Base-by-base conservation (phyloP, 2,888 invertebrate species). In the Lordiphosa andalusiaca region DNA sequence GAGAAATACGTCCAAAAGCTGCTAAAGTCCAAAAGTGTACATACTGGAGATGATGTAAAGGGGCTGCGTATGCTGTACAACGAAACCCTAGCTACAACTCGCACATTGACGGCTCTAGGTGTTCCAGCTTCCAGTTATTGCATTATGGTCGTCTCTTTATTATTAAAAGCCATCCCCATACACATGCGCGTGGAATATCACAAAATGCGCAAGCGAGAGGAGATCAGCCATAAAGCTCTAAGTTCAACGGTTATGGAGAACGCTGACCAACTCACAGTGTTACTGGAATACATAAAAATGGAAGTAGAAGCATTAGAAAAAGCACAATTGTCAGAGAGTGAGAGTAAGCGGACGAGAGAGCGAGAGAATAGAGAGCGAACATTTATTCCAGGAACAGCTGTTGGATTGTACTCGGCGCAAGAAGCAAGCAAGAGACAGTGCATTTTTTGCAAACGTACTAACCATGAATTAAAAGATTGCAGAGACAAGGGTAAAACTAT, bases 311-410 rank as follows among this genome's bases (percentile, higher is more conserved):
- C 40, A 5, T 21, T 40, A 10, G 39, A 40, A 40, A 40, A 19
- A 5, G 39, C 39, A 10, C 39, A 40, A 4, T 10, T 40, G 40
- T 19, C 40, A 9, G 40, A 16, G 40, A 40, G 40, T 5, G n/a
- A 16, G 10, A 40, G 40, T 10, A 10, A 40, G 40, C 40, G 16
- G 7, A 40, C 19, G 5, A 40, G 40, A 39, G 39, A 39, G 16
- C 39, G 39, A 39, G 23, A 25, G 6, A 25, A 1, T 6, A 21
- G 39, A 39, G 39, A 19, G 16, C 39, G 39, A 39, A 9, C 39
- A 13, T 4, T 2, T 3, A 12, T 5, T 16, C 13, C 16, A 39
- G 16, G 39, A 39, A 39, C 39, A 39, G 19, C 19, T 16, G 19
- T 39, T 16, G 19, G 39, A 13, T 19, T 39, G 16, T 39, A 39